Evolutionary conservation across 1,140 invertebrate species (phyloP).

Genomic region (Drosophila mayri): DNA sequence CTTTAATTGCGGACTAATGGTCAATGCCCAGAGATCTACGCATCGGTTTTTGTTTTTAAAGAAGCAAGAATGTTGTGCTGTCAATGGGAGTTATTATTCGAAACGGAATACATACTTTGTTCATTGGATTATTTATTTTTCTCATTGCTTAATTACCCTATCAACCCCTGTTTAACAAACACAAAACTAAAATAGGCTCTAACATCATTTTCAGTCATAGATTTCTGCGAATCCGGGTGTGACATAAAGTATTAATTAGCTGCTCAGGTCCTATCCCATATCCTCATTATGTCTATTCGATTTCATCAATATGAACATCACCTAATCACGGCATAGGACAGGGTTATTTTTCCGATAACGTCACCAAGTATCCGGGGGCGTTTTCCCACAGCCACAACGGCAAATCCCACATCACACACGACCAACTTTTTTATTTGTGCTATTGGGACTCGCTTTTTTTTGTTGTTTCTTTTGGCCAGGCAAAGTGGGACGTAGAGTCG

Average conservation of each 20-base stretch:
- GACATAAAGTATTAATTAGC: neutral
- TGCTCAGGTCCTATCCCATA: neutral
- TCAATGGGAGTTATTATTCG: neutral
- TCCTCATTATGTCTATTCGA: neutral
- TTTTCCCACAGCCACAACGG: conserved; percentile 2
- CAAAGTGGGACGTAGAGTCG: conserved; percentile 39
- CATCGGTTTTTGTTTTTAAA: conserved; percentile 1
- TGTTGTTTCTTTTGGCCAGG: neutral
- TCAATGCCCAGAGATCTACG: conserved; percentile 5
- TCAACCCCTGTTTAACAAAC: neutral
- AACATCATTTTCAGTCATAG: neutral
- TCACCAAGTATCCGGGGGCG: conserved; percentile 3
- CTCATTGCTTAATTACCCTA: neutral
- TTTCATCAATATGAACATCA: conserved; percentile 3
- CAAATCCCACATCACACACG: conserved; percentile 23
- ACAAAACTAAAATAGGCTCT: neutral
- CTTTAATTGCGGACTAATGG: conserved; percentile 53
- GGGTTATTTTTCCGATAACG: conserved; percentile 25
- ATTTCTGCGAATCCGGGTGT: neutral
- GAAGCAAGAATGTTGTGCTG: neutral
- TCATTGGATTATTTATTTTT: neutral
- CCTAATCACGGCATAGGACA: neutral
- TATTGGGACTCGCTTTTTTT: neutral
- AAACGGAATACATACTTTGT: neutral
- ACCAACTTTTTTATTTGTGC: conserved; percentile 32